Evolutionary conservation across 2,797 vertebrate genomes (phyloP).

Genomic region (Protonibea diacanthus): DNA sequence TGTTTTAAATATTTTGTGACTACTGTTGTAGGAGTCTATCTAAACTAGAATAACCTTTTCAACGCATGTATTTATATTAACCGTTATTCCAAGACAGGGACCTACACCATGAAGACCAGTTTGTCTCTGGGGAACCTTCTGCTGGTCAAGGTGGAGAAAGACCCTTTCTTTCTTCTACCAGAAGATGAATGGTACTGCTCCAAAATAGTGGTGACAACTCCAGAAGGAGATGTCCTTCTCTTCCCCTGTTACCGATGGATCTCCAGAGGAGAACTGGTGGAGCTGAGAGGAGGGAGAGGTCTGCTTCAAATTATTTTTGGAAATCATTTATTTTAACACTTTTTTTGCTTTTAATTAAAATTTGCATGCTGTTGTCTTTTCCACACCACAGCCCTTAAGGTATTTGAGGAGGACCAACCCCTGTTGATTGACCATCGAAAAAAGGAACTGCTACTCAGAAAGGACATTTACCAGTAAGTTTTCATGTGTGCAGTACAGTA

Average conservation of each 20-base stretch:
- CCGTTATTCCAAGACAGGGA: conserved; percentile 46
- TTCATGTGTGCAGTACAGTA: neutral
- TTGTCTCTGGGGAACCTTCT: conserved; percentile 67
- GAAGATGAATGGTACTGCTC: conserved; percentile 80
- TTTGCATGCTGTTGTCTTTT: neutral
- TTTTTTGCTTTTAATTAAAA: neutral
- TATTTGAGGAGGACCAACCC: conserved; percentile 59
- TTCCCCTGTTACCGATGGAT: conserved; percentile 82
- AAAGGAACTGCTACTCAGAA: conserved; percentile 42
- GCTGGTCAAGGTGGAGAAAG: conserved; percentile 77
- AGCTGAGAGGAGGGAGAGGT: conserved; percentile 81
- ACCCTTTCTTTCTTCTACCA: conserved; percentile 26
- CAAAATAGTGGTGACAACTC: conserved; percentile 72
- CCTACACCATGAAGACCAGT: conserved; percentile 57
- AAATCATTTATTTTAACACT: neutral
- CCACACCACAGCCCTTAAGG: conserved; percentile 55
- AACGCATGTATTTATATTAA: too few species aligned
- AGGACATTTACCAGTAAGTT: conserved; percentile 65
- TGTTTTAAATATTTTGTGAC: neutral
- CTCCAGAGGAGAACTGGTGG: conserved; percentile 65
- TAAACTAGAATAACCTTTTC: neutral
- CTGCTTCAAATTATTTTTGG: neutral
- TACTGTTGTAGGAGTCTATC: neutral
- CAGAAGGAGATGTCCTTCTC: conserved; percentile 60
- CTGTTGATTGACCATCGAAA: conserved; percentile 53